A percentile compares a stretch with the other conserved stretches of the same genome.
These are phyloP conservation scores for Odocoileus hemionus DNA, from an alignment of 2,113 vertebrate species.

Conservation along the genomic window DNA sequence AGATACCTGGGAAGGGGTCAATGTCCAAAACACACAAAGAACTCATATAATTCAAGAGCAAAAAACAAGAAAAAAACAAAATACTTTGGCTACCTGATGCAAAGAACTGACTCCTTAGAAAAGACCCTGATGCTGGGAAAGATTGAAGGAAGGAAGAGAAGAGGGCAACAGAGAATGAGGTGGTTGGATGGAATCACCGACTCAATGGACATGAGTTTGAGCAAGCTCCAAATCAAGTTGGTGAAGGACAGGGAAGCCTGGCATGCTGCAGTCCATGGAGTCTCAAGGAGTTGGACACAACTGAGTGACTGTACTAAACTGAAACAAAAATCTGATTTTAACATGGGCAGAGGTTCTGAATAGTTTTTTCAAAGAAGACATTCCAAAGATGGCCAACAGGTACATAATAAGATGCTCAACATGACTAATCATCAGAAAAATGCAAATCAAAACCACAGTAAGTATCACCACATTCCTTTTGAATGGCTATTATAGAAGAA, in stretches of 20 bases:
- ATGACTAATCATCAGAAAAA: not conserved
- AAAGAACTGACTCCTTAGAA: not conserved
- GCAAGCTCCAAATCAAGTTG: not conserved
- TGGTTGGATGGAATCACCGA: not conserved
- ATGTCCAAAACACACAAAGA: not conserved
- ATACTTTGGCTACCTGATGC: not conserved
- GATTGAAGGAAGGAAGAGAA: not conserved
- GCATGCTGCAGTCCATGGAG: not conserved
- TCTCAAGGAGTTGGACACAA: not conserved
- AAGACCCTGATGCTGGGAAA: not conserved
- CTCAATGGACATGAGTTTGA: not conserved
- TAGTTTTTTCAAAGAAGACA: not conserved
- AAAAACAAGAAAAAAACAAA: not conserved
- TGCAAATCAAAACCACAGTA: not conserved
- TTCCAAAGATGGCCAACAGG: not conserved
- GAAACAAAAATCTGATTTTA: not conserved
- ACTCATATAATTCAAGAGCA: not conserved
- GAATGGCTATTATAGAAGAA: not conserved
- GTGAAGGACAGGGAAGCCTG: not conserved
- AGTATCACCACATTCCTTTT: not conserved
- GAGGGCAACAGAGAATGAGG: not conserved
- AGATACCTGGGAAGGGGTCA: not conserved
- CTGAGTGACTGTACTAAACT: not conserved
- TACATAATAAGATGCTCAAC: not conserved
- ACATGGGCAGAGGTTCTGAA: not conserved